phyloP scores from a whole-genome alignment of 2,113 vertebrate species.

The Bujurquina vittata region DNA sequence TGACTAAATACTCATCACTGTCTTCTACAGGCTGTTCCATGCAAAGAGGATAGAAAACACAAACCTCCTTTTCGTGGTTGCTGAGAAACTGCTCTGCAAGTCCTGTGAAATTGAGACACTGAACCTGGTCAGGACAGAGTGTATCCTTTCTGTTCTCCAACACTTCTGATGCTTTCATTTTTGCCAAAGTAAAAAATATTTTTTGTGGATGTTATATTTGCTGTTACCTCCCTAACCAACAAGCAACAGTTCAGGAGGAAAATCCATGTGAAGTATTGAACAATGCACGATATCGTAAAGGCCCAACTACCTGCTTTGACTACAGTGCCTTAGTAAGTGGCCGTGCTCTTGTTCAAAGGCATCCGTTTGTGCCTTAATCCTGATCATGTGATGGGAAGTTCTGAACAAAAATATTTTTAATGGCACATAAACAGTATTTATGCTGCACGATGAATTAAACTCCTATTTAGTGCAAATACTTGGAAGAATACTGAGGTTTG shows the following conservation, averaged over 20 bases:
- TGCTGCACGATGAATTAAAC: background rate
- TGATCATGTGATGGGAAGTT: background rate
- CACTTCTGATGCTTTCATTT: background rate
- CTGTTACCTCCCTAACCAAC: constrained; percentile 46
- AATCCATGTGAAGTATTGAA: constrained; percentile 94
- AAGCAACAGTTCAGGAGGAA: constrained; percentile 87
- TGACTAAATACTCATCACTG: constrained; percentile 5
- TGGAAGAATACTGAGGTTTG: background rate
- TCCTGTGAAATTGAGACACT: constrained; percentile 92
- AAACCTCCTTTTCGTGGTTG: constrained; percentile 96
- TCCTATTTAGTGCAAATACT: background rate
- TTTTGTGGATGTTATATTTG: background rate
- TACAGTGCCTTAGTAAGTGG: constrained; percentile 91
- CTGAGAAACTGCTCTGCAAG: constrained; percentile 94
- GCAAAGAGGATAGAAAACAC: constrained; percentile 92
- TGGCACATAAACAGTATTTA: background rate
- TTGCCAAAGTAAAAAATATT: background rate
- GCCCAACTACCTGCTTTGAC: constrained; percentile 95
- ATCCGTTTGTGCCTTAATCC: background rate
- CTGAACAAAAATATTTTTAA: background rate
- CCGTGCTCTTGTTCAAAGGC: background rate
- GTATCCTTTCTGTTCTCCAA: constrained; percentile 86
- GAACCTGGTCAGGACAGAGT: constrained; percentile 89
- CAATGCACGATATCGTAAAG: constrained; percentile 93
- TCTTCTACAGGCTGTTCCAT: constrained; percentile 87